Evolutionary conservation across 1,140 invertebrate genomes (phyloP).

Genomic region (Glossosoma conforme): DNA sequence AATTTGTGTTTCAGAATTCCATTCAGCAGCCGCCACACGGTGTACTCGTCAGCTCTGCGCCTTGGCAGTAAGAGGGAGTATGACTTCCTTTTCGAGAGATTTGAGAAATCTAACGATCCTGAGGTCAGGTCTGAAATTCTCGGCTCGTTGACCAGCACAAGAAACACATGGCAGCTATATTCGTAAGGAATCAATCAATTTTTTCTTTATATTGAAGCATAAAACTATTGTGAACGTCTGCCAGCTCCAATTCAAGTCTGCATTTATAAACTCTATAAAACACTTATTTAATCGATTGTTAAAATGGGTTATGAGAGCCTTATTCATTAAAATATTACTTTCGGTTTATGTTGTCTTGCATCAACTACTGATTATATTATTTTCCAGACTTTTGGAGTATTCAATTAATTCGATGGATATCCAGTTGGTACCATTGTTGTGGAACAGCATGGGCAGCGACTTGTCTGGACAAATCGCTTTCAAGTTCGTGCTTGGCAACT

Average conservation of each 20-base stretch:
- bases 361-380: too few species aligned
- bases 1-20: constrained; percentile 57
- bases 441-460: constrained; percentile 18
- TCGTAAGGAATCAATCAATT: constrained; percentile 23
- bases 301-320: too few species aligned
- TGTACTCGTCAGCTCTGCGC: constrained; percentile 69
- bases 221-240: too few species aligned
- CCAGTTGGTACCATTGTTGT: constrained; percentile 20
- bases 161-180: constrained; percentile 26
- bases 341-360: too few species aligned
- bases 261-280: too few species aligned
- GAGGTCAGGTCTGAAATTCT: constrained; percentile 23
- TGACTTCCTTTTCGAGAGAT: constrained; percentile 69
- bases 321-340: too few species aligned
- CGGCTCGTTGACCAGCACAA: constrained; percentile 17
- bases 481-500: constrained; percentile 21
- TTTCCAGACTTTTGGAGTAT: constrained; percentile 21
- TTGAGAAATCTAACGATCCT: constrained; percentile 26
- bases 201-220: too few species aligned
- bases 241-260: too few species aligned
- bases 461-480: constrained; percentile 19
- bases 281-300: not conserved
- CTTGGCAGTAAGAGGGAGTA: constrained; percentile 66
- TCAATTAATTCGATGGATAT: constrained; percentile 23
- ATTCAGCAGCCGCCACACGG: constrained; percentile 56